Evolutionary conservation across 2,113 vertebrate genomes (phyloP), one percentile per base, ranked within the genome.

Genomic region (Dicaeum eximium): DNA sequence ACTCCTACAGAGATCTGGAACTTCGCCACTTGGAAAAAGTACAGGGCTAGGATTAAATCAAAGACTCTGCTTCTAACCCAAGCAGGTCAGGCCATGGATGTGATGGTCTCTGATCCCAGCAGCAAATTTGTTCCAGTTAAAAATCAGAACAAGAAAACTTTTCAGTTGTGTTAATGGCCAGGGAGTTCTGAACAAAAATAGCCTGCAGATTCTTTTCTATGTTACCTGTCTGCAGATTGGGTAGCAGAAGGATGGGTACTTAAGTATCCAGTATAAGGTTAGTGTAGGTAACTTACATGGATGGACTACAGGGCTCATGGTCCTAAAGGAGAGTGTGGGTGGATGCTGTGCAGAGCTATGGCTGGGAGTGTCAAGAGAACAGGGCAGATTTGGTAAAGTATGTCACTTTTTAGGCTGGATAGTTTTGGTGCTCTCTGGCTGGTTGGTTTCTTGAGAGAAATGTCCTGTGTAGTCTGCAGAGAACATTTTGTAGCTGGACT

Each of bases 1-100:
- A 47, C 71, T 42, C 66, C 60, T 80, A 33, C 58, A 77, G 71
- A 92, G 67, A 25, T 73, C 85, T 82, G 88, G 79, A 86, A 50
- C 10, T 62, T 80, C 83, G 67, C 71, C 82, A 80, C 40, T 67
- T 93, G 66, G 74, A 64, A 83, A 47, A 72, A 67, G 20, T 38
- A 38, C 22, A 50, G 54, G 54, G 45, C 53, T 75, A 80, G 45
- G 21, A 37, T 61, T 94, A 91, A 45, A 66, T 37, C 50, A 37
- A 50, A 45, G 79, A 22, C 65, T 75, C 65, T 92, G 38, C n/a
- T 75, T 30, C 57, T 79, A 1, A 2, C 65, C 13, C 13, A 78
- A 42, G 50, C 12, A 1, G 21, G 31, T 62, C 61, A 67, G 53
- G 56, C 30, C 9, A 7, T 42, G 35, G 61, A 37, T 74, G 10